Percentiles rank a stretch among this genome's conserved stretches.
Evolutionary conservation across 2,888 invertebrate species (phyloP).

Genomic region (Pollenia labialis): DNA sequence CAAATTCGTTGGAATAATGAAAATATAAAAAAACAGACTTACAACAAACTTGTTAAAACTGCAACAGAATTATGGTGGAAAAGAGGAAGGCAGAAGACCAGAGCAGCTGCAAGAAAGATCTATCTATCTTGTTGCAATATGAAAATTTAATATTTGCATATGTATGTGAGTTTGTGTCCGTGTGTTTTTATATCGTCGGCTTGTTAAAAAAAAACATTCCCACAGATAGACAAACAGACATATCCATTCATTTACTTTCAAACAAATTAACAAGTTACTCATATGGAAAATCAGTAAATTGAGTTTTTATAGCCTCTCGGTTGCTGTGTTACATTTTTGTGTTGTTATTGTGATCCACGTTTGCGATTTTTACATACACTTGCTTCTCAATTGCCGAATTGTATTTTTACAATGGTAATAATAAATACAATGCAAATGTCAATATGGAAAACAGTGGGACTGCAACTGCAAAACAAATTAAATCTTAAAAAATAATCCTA

Average conservation of each 20-base stretch:
- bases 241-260: slow-evolving; percentile 34
- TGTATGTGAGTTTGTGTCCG: not conserved
- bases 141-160: slow-evolving; percentile 21
- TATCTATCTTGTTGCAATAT: slow-evolving; percentile 29
- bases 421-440: not conserved
- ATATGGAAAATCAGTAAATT: slow-evolving; percentile 71
- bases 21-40: slow-evolving; percentile 20
- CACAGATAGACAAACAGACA: slow-evolving; percentile 6
- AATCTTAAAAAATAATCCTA: no score
- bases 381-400: slow-evolving; percentile 46
- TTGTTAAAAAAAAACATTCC: not conserved
- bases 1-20: not conserved
- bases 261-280: slow-evolving; percentile 68
- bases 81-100: not conserved
- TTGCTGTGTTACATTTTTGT: not conserved
- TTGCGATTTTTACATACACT: slow-evolving; percentile 26
- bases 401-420: slow-evolving; percentile 22
- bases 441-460: no score
- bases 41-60: slow-evolving; percentile 42
- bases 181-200: no score
- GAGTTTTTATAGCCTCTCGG: slow-evolving; percentile 55
- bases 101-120: not conserved
- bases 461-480: no score
- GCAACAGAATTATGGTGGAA: slow-evolving; percentile 15
- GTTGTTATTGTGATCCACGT: not conserved